phyloP scores from a whole-genome alignment of 1,140 invertebrate species.

The Neotoxoptera formosana region DNA sequence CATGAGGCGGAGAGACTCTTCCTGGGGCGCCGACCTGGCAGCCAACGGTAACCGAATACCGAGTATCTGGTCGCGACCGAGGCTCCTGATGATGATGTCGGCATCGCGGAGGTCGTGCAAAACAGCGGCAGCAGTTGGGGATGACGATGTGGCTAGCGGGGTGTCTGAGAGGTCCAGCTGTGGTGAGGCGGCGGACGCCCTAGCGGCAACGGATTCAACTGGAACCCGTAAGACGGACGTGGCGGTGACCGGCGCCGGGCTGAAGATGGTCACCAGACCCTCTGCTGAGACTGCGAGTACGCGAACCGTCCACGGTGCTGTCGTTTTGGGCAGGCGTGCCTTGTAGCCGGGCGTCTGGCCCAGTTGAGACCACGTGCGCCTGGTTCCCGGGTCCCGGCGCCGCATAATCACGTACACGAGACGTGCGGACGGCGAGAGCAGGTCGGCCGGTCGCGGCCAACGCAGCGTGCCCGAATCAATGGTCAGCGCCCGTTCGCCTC shows the following conservation, averaged over 20 bases:
- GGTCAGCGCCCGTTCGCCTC: conserved; percentile 71
- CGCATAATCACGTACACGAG: conserved; percentile 76
- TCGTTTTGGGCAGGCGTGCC: conserved; percentile 69
- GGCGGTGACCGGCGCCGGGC: conserved; percentile 66
- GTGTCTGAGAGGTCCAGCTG: background rate
- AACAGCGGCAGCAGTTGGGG: background rate
- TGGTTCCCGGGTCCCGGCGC: conserved; percentile 66
- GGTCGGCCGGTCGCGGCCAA: conserved; percentile 69
- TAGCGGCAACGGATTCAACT: background rate
- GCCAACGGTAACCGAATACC: conserved; percentile 53
- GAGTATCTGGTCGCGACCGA: conserved; percentile 53
- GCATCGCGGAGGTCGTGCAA: conserved; percentile 46
- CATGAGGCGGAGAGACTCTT: conserved; percentile 46
- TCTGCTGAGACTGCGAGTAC: conserved; percentile 73
- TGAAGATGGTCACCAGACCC: conserved; percentile 74
- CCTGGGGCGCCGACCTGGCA: conserved; percentile 41
- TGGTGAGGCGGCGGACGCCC: conserved; percentile 14
- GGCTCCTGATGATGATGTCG: conserved; percentile 54
- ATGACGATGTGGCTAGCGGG: background rate
- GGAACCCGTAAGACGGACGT: conserved; percentile 61
- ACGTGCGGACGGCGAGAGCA: conserved; percentile 64
- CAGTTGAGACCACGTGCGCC: conserved; percentile 73
- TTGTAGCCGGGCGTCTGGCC: conserved; percentile 70
- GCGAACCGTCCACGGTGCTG: conserved; percentile 69
- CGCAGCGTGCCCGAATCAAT: conserved; percentile 68